These are phyloP conservation scores for Capreolus pygargus DNA, from an alignment of 2,113 vertebrate genomes.

Conservation along the genomic window DNA sequence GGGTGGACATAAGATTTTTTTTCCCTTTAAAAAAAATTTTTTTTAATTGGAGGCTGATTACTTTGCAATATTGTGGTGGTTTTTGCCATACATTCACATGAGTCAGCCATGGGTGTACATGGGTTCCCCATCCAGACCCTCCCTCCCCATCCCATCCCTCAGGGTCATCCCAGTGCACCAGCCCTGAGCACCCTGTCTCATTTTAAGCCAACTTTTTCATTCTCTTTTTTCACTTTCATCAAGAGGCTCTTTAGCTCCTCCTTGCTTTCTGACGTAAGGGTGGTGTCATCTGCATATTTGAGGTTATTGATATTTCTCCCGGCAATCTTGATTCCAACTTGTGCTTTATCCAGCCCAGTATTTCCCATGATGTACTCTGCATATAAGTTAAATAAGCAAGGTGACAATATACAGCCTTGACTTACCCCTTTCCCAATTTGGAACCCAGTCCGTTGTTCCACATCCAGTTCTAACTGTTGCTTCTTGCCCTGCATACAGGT, in stretches of 20 bases:
- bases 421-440: no score
- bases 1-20: background rate
- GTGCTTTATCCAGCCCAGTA: background rate
- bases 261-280: background rate
- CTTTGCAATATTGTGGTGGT: background rate
- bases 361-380: background rate
- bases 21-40: accelerated
- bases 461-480: no score
- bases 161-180: background rate
- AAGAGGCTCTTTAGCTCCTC: background rate
- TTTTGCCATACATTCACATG: background rate
- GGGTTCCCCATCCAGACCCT: background rate
- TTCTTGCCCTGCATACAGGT: no score
- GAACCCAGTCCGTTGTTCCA: no score
- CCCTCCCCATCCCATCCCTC: background rate
- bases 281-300: background rate
- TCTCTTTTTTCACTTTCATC: background rate
- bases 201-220: background rate
- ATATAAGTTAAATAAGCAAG: background rate
- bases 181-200: background rate
- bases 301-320: background rate
- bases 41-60: background rate
- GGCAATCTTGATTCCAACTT: background rate
- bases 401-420: background rate
- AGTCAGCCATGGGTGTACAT: background rate